phyloP scores from a whole-genome alignment of 2,797 vertebrate genomes.

The Luscinia luscinia region DNA sequence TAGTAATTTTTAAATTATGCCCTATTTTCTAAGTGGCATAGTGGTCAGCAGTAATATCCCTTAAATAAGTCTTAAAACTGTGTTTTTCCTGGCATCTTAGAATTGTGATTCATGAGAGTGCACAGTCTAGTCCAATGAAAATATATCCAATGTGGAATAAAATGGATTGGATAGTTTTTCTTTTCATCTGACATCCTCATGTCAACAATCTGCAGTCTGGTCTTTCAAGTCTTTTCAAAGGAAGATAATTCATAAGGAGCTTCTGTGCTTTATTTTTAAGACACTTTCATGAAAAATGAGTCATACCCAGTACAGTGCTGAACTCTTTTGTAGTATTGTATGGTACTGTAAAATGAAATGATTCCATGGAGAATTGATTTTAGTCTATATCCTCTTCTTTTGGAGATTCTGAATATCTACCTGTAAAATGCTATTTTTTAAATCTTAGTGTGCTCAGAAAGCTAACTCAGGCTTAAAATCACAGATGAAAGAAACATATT shows the following conservation, averaged over 20 bases:
- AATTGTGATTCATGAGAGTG: not conserved
- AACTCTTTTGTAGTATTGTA: not conserved
- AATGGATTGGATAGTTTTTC: not conserved
- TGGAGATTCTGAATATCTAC: not conserved
- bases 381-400: not conserved
- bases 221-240: constrained; percentile 48
- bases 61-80: not conserved
- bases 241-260: not conserved
- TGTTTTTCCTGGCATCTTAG: not conserved
- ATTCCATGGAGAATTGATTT: not conserved
- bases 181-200: constrained; percentile 15
- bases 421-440: not conserved
- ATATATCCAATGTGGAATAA: not conserved
- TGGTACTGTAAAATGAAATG: constrained; percentile 5
- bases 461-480: not conserved
- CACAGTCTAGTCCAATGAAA: not conserved
- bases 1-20: constrained; percentile 38
- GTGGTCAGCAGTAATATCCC: not conserved
- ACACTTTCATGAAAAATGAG: constrained; percentile 6
- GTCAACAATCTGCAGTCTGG: not conserved
- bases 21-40: not conserved
- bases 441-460: not conserved
- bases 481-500: not conserved
- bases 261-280: constrained; percentile 14
- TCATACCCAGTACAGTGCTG: not conserved